A percentile compares a stretch with the other conserved stretches of the same genome.
These are phyloP conservation scores for Drosophila navojoa DNA, from an alignment of 1,140 invertebrate species.

Conservation along the genomic window DNA sequence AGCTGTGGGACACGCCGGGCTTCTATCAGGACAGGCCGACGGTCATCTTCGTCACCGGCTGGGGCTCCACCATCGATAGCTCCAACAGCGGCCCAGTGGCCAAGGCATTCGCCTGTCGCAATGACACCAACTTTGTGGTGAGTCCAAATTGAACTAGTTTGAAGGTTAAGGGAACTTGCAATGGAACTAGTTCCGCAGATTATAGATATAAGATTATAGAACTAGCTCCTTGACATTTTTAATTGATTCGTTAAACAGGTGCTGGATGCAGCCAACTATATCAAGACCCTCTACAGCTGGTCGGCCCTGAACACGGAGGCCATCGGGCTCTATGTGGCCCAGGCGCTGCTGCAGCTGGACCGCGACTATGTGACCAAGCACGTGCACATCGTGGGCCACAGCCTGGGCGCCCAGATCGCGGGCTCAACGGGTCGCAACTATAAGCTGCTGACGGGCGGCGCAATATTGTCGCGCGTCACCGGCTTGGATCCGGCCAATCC, in stretches of 20 bases:
- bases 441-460: conserved; percentile 69
- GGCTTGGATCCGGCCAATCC: conserved; percentile 90
- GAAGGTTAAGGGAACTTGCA: too few species aligned
- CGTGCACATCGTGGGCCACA: conserved; percentile 76
- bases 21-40: conserved; percentile 18
- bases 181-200: neutral
- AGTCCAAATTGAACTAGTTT: conserved; percentile 21
- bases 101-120: conserved; percentile 73
- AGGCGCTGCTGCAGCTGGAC: conserved; percentile 51
- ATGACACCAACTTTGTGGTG: conserved; percentile 79
- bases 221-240: too few species aligned
- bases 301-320: conserved; percentile 81
- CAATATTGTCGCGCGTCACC: conserved; percentile 85
- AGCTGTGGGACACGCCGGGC: conserved; percentile 56
- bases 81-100: conserved; percentile 58
- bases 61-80: conserved; percentile 70
- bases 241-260: neutral
- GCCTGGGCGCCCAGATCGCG: conserved; percentile 85
- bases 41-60: conserved; percentile 77
- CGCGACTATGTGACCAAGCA: conserved; percentile 21
- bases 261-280: conserved; percentile 67
- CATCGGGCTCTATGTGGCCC: conserved; percentile 60
- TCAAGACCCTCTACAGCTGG: conserved; percentile 80
- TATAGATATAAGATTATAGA: too few species aligned
- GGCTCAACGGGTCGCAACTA: conserved; percentile 84